A percentile compares a stretch with the other conserved stretches of the same genome.
Conservation (phyloP, 64 coral and sea anemone genomes). For the Acropora yongei region DNA sequence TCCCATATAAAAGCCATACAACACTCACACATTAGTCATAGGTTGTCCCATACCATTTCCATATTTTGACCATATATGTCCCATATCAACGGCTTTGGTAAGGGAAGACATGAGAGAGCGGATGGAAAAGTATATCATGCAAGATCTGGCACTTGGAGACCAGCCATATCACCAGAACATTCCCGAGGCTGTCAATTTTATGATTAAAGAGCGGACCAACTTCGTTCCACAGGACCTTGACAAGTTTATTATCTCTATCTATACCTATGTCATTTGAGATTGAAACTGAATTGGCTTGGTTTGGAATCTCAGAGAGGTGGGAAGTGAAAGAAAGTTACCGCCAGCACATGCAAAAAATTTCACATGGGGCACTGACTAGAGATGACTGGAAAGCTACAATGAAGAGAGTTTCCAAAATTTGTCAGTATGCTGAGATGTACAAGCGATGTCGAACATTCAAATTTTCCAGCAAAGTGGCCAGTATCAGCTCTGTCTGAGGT, state of each 20-base stretch:
- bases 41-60: no score
- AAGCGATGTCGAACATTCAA: conserved; percentile 44
- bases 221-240: conserved; percentile 46
- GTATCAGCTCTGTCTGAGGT: not conserved
- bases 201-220: conserved; percentile 66
- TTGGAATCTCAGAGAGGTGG: conserved; percentile 28
- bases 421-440: conserved; percentile 46
- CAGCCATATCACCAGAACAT: conserved; percentile 56
- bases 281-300: conserved; percentile 52
- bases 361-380: conserved; percentile 2
- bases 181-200: not conserved
- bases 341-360: not conserved
- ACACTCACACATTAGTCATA: no score
- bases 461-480: not conserved
- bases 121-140: conserved; percentile 34
- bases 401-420: conserved; percentile 30
- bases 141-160: conserved; percentile 40
- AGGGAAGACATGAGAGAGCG: not conserved
- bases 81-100: no score
- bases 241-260: conserved; percentile 31
- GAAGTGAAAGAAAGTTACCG: no score
- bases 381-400: conserved; percentile 37
- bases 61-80: no score
- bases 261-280: conserved; percentile 22
- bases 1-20: no score